These are phyloP conservation scores for Drosophila hydei DNA, from an alignment of 1,140 invertebrate species.

Conservation along the genomic window DNA sequence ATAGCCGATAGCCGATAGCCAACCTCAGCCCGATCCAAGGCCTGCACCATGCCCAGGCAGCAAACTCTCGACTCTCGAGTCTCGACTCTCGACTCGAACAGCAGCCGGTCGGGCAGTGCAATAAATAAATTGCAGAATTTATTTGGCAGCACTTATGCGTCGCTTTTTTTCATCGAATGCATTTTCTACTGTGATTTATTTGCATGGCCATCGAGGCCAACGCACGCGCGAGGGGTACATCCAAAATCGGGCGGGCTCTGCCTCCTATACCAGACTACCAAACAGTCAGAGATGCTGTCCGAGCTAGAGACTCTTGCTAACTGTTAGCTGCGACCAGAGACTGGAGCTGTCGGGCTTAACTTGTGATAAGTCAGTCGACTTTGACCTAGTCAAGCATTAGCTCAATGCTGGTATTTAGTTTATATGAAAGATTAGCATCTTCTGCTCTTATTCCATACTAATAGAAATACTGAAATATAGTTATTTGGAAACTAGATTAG, in stretches of 20 bases:
- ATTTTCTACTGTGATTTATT: constrained; percentile 80
- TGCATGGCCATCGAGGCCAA: constrained; percentile 48
- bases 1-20: constrained; percentile 70
- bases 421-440: no score
- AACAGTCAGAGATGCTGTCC: constrained; percentile 41
- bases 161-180: constrained; percentile 75
- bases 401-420: no score
- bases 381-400: no score
- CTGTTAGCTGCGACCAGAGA: no score
- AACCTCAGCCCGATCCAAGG: constrained; percentile 36
- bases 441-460: no score
- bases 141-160: constrained; percentile 81
- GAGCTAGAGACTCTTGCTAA: background rate
- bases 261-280: constrained; percentile 56
- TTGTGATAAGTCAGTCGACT: no score
- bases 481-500: no score
- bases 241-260: constrained; percentile 17
- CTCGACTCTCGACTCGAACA: constrained; percentile 31
- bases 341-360: no score
- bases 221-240: constrained; percentile 4
- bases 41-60: background rate
- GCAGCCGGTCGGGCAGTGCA: constrained; percentile 59
- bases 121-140: constrained; percentile 82
- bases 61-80: background rate
- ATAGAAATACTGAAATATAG: no score